A percentile compares a stretch with the other conserved stretches of the same genome.
These are phyloP conservation scores for Mythimna loreyi DNA, from an alignment of 2,888 invertebrate genomes.

Conservation along the genomic window DNA sequence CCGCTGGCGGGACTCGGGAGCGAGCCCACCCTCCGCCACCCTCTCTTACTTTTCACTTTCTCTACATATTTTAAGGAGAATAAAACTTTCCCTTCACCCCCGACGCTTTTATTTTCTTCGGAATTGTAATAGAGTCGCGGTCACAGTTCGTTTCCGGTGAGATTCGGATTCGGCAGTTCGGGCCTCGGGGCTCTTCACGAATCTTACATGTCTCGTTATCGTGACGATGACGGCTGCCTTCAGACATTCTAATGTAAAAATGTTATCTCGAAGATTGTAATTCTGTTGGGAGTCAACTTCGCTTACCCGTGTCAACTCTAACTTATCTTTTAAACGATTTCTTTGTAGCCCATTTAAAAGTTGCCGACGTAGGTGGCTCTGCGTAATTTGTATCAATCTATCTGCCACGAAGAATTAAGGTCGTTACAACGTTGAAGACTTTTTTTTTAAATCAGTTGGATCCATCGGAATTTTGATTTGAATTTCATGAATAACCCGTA, in stretches of 20 bases:
- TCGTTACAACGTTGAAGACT: constrained; percentile 32
- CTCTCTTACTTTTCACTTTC: constrained; percentile 90
- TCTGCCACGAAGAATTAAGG: constrained; percentile 41
- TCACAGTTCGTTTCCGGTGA: constrained; percentile 73
- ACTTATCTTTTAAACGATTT: constrained; percentile 69
- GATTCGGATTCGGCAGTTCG: constrained; percentile 68
- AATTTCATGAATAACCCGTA: background rate
- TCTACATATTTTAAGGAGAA: constrained; percentile 91
- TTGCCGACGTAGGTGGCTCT: constrained; percentile 52
- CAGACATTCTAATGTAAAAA: constrained; percentile 78
- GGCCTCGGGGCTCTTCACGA: constrained; percentile 73
- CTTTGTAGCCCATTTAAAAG: constrained; percentile 65
- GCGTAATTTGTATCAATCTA: constrained; percentile 59
- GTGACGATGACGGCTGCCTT: constrained; percentile 72
- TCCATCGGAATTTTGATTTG: constrained; percentile 19
- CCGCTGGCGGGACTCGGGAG: constrained; percentile 76
- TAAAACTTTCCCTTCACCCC: constrained; percentile 88
- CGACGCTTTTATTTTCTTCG: constrained; percentile 83
- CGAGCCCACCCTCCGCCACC: constrained; percentile 70
- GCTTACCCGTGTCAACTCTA: constrained; percentile 64
- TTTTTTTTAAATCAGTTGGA: constrained; percentile 21
- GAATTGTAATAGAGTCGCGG: constrained; percentile 81
- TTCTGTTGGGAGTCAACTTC: constrained; percentile 78
- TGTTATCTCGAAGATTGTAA: constrained; percentile 76
- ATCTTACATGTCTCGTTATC: constrained; percentile 84